A percentile compares a stretch with the other conserved stretches of the same genome.
Evolutionary conservation across 2,113 vertebrate species (phyloP).

Genomic region (Platichthys flesus): DNA sequence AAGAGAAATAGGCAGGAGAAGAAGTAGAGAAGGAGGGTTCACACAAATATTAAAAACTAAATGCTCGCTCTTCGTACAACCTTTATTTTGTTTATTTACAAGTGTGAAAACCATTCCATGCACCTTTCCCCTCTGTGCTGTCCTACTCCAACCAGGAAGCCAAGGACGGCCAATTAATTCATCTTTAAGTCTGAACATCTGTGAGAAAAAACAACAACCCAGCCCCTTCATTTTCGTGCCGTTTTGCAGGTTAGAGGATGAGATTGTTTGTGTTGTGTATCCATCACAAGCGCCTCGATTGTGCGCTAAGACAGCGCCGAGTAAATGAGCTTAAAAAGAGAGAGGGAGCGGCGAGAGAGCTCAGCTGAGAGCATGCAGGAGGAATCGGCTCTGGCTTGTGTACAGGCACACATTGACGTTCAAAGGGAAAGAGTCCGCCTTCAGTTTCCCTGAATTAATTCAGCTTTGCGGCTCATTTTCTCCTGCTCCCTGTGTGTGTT

Average conservation of each 20-base stretch:
- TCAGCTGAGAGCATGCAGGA: slow-evolving; percentile 55
- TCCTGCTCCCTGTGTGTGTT: slow-evolving; percentile 60
- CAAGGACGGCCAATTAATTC: not conserved
- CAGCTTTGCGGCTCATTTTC: slow-evolving; percentile 77
- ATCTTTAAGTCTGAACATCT: slow-evolving; percentile 5
- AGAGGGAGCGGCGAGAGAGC: slow-evolving; percentile 55
- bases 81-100: slow-evolving; percentile 1
- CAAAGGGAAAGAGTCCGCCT: slow-evolving; percentile 71
- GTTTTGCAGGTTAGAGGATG: slow-evolving; percentile 18
- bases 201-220: not conserved
- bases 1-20: slow-evolving; percentile 42
- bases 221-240: not conserved
- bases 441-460: slow-evolving; percentile 78
- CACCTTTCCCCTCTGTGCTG: not conserved
- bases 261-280: slow-evolving; percentile 49
- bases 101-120: slow-evolving; percentile 14
- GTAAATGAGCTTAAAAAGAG: slow-evolving; percentile 69
- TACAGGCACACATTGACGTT: slow-evolving; percentile 61
- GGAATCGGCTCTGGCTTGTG: slow-evolving; percentile 60
- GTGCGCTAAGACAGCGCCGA: slow-evolving; percentile 25
- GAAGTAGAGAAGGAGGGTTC: not conserved
- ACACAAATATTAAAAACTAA: slow-evolving; percentile 23
- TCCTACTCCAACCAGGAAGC: slow-evolving; percentile 6
- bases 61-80: slow-evolving; percentile 25
- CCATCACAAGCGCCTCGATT: slow-evolving; percentile 36